Evolutionary conservation across 2,113 vertebrate genomes (phyloP).

Genomic region (Pelodiscus sinensis): DNA sequence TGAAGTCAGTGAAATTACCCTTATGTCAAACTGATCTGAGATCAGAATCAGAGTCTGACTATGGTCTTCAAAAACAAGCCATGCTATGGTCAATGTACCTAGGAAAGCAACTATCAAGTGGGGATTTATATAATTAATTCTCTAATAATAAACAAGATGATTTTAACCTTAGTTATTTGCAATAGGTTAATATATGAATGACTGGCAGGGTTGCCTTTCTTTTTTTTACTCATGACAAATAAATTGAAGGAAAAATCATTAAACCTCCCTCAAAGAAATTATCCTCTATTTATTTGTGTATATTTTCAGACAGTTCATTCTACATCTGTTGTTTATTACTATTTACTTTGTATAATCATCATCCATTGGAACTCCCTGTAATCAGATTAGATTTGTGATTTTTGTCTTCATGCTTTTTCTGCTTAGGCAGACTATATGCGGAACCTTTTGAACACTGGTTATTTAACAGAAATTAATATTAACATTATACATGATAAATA

Average conservation of each 20-base stretch:
- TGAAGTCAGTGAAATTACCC: background rate
- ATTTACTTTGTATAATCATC: background rate
- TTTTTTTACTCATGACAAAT: background rate
- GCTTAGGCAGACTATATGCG: background rate
- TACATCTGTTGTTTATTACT: background rate
- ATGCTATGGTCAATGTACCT: background rate
- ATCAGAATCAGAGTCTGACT: conserved; percentile 20
- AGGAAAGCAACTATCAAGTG: background rate
- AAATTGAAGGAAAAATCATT: background rate
- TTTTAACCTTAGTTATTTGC: background rate
- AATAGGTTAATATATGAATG: background rate
- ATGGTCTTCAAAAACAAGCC: background rate
- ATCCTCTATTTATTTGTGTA: background rate
- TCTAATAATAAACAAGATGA: background rate
- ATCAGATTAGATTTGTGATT: background rate
- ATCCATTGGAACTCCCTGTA: background rate
- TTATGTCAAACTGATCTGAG: background rate
- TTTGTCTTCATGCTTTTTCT: background rate
- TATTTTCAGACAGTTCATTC: accelerated
- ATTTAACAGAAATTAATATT: background rate
- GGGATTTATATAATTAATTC: background rate
- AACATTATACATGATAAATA: conserved; percentile 47
- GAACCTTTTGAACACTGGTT: background rate
- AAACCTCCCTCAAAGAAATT: background rate
- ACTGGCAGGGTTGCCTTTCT: background rate